Conservation (phyloP, 1,140 invertebrate species). For the Xylocopa sonorina region DNA sequence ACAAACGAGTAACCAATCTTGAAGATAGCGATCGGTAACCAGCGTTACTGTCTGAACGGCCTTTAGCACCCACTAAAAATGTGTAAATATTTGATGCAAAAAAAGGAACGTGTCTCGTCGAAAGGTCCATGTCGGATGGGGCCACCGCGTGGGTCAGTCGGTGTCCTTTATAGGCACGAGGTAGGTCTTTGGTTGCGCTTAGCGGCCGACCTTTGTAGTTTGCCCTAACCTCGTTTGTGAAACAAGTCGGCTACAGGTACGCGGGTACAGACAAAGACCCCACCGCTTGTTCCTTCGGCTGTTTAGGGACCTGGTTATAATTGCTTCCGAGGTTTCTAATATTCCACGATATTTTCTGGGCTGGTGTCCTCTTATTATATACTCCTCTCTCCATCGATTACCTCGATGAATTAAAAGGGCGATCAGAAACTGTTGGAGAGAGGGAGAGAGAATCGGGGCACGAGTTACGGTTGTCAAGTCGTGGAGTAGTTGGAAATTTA, state of each 20-base stretch:
- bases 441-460: neutral
- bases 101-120: constrained; percentile 64
- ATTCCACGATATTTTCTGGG: constrained; percentile 49
- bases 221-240: constrained; percentile 76
- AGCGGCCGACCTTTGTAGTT: constrained; percentile 76
- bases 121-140: neutral
- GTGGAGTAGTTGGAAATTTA: neutral
- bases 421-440: neutral
- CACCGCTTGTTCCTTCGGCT: constrained; percentile 56
- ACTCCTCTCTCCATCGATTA: constrained; percentile 32
- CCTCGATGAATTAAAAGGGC: constrained; percentile 48
- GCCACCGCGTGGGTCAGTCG: constrained; percentile 49
- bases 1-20: constrained; percentile 19
- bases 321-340: constrained; percentile 76
- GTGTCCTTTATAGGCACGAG: constrained; percentile 39
- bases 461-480: neutral
- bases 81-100: constrained; percentile 77
- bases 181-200: constrained; percentile 37
- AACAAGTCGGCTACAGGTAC: constrained; percentile 78
- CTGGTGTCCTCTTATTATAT: constrained; percentile 34
- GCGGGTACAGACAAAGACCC: constrained; percentile 72
- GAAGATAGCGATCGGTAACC: constrained; percentile 39
- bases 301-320: constrained; percentile 76
- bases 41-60: constrained; percentile 61
- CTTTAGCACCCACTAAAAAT: constrained; percentile 79